A percentile compares a stretch with the other conserved stretches of the same genome.
phyloP scores from a whole-genome alignment of 2,888 invertebrate genomes.

The Patella caerulea region DNA sequence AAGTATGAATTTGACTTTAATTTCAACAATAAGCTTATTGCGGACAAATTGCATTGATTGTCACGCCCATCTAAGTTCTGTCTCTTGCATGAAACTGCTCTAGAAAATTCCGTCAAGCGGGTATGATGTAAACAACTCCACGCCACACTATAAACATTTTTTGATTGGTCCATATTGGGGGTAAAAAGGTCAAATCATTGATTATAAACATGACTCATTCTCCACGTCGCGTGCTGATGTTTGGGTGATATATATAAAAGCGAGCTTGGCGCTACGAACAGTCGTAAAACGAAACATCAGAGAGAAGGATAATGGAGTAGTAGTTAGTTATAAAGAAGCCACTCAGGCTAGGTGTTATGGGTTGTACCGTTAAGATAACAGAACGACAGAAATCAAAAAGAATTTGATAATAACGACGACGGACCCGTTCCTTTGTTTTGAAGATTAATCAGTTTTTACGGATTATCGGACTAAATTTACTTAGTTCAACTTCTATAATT shows the following conservation, averaged over 20 bases:
- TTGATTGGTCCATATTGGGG: constrained; percentile 1
- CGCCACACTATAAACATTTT: neutral
- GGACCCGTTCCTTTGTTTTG: no score
- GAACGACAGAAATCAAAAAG: neutral
- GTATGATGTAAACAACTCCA: constrained; percentile 4
- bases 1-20: no score
- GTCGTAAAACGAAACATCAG: no score
- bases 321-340: neutral
- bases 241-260: constrained; percentile 1
- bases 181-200: neutral
- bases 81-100: neutral
- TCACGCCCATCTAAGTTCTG: neutral
- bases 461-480: no score
- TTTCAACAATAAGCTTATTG: neutral
- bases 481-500: no score
- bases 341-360: neutral
- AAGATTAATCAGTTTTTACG: no score
- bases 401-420: neutral
- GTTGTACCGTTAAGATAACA: neutral
- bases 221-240: constrained; percentile 13
- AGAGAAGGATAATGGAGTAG: no score
- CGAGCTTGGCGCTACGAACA: neutral
- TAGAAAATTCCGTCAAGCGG: neutral
- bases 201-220: neutral
- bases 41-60: neutral